Percentiles rank a stretch among this genome's conserved stretches.
phyloP scores from a whole-genome alignment of 2,113 vertebrate species.

The Actinemys pallida region DNA sequence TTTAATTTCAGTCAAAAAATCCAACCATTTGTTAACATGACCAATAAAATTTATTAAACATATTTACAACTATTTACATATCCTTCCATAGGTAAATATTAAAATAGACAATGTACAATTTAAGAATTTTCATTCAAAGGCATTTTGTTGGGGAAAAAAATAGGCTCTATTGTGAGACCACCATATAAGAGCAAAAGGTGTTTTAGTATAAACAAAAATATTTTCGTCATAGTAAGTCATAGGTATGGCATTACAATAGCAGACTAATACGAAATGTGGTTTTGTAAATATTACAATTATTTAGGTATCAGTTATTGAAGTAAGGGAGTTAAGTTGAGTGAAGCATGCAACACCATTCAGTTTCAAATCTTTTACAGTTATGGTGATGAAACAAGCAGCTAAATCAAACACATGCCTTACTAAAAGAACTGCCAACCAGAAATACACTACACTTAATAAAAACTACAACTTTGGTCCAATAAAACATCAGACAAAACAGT shows the following conservation, averaged over 20 bases:
- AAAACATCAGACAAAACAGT: constrained; percentile 92
- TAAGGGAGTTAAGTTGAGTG: constrained; percentile 80
- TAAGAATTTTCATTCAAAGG: constrained; percentile 98
- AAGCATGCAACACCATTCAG: constrained; percentile 92
- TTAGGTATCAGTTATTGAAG: constrained; percentile 80
- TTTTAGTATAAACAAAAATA: constrained; percentile 86
- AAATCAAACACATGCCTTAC: constrained; percentile 89
- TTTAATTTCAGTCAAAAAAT: constrained; percentile 68
- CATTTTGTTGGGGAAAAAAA: constrained; percentile 88
- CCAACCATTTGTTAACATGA: constrained; percentile 86
- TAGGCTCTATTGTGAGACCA: constrained; percentile 91
- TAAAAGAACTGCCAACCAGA: constrained; percentile 82
- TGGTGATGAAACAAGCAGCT: constrained; percentile 84
- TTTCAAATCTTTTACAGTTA: constrained; percentile 84
- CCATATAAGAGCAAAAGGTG: constrained; percentile 83
- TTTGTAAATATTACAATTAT: constrained; percentile 81
- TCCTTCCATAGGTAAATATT: constrained; percentile 97
- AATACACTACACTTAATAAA: constrained; percentile 84
- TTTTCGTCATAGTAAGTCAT: constrained; percentile 76
- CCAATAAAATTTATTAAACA: constrained; percentile 99
- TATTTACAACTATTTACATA: constrained; percentile 99
- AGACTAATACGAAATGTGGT: constrained; percentile 80
- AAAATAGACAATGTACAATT: constrained; percentile 99
- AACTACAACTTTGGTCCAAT: constrained; percentile 97
- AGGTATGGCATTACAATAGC: constrained; percentile 78